Percentiles rank a stretch among this genome's conserved stretches.
Conservation (phyloP, 1,140 invertebrate species). For the Euwallacea similis region DNA sequence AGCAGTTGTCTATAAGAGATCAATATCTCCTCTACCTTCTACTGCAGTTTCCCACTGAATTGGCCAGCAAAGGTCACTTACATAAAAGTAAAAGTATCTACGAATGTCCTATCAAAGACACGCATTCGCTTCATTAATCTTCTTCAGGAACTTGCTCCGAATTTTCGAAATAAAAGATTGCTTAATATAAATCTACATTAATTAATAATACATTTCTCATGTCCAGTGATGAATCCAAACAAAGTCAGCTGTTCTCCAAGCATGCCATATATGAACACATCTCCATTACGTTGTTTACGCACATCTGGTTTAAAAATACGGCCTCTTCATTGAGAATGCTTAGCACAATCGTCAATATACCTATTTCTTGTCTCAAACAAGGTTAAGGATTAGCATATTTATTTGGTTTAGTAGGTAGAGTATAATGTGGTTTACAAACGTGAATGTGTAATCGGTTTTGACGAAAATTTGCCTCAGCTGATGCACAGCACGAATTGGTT, state of each 20-base stretch:
- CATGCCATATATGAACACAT: neutral
- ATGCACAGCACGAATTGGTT: too few species aligned
- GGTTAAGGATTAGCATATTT: constrained; percentile 14
- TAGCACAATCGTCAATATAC: constrained; percentile 1
- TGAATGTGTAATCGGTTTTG: too few species aligned
- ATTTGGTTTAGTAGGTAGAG: constrained; percentile 18
- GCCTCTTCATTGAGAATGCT: constrained; percentile 9
- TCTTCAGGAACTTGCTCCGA: too few species aligned
- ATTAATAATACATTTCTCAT: too few species aligned
- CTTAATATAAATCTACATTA: too few species aligned
- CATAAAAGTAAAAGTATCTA: constrained; percentile 1
- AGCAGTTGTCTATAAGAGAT: too few species aligned
- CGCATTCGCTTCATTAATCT: neutral
- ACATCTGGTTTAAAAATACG: constrained; percentile 4
- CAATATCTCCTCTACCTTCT: too few species aligned
- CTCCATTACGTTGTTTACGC: neutral
- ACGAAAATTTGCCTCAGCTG: too few species aligned
- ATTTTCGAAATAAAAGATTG: too few species aligned
- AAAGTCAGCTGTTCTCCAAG: too few species aligned
- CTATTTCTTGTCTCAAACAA: neutral
- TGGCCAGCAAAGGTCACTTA: neutral
- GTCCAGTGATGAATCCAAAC: too few species aligned
- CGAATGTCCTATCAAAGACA: neutral
- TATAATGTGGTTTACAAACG: neutral
- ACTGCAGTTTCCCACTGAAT: neutral